Base-by-base conservation (phyloP, 1,140 invertebrate genomes). In the Pseudomyrmex pallidus region DNA sequence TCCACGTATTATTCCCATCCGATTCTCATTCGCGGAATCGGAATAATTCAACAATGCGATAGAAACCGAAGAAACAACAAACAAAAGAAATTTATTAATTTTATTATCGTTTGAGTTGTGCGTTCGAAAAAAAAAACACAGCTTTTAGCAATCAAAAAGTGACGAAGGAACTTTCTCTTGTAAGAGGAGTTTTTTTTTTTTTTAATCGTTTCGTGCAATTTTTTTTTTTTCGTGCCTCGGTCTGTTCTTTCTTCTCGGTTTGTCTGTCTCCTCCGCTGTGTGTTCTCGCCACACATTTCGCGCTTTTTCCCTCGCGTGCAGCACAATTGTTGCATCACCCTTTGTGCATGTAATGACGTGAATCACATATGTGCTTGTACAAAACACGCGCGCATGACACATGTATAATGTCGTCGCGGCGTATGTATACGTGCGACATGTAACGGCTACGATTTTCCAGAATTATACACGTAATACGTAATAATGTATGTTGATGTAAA, bases 361-460 rank as follows among this genome's bases (percentile, higher is more conserved):
- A 80, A 72, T 80, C 46, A 72, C 68, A 78, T 80, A 78, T 80
- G 54, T 80, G 66, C 76, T 44, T 63, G 46, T 20, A 44, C n/a
- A n/a, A n/a, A n/a, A 44, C 61, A 57, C 76, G 22, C 59, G 17
- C 54, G 70, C 59, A 70, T 70, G 59, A 80, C 25, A 25, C 25
- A n/a, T n/a, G 7, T 35, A 5, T 35, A 35, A 35, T 35, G 35
- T 35, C 35, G 35, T 25, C 35, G 35, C 35, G 25, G 25, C 25
- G 25, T 25, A 25, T 50, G 82, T 82, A 84, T 84, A 85, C 74
- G 86, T 85, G 85, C 86, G 84, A 35, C 74, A 80, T 63, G 76
- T 25, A 25, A 87, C 83, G 57, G n/a, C n/a, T 80, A 52, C 62
- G 62, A n/a, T n/a, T 8, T 35, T 35, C 0, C 35, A 35, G 35